These are phyloP conservation scores for Camptogramma bilineatum DNA, from an alignment of 2,888 invertebrate species.

Conservation along the genomic window DNA sequence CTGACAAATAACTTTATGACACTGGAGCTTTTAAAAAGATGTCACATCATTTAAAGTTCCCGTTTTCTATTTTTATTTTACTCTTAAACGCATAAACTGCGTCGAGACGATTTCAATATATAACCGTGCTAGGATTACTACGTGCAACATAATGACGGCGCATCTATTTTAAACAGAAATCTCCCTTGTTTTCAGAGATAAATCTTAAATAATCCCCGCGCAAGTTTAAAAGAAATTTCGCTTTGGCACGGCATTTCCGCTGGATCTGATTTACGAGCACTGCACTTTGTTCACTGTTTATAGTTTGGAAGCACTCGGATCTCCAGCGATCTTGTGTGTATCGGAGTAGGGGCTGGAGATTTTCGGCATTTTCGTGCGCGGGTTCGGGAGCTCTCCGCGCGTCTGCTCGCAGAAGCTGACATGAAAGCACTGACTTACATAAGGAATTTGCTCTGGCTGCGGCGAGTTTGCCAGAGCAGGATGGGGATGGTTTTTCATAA, in stretches of 20 bases:
- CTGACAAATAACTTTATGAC: constrained; percentile 79
- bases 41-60: constrained; percentile 66
- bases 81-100: constrained; percentile 64
- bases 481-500: constrained; percentile 65
- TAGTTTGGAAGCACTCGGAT: constrained; percentile 57
- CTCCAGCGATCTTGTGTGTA: constrained; percentile 51
- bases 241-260: constrained; percentile 61
- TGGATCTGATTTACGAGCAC: constrained; percentile 55
- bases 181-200: constrained; percentile 65
- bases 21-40: constrained; percentile 68
- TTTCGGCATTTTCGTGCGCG: constrained; percentile 64
- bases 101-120: constrained; percentile 53
- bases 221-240: constrained; percentile 66
- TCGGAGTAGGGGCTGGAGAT: constrained; percentile 43
- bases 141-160: constrained; percentile 62
- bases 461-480: constrained; percentile 69
- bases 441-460: constrained; percentile 79
- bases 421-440: constrained; percentile 81
- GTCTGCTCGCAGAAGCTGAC: constrained; percentile 54
- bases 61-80: constrained; percentile 69
- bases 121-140: constrained; percentile 61
- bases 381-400: constrained; percentile 52
- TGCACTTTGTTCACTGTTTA: constrained; percentile 58
- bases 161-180: constrained; percentile 65
- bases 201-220: constrained; percentile 66